Conservation (phyloP, 2,797 vertebrate species). For the Labeo calbasu region DNA sequence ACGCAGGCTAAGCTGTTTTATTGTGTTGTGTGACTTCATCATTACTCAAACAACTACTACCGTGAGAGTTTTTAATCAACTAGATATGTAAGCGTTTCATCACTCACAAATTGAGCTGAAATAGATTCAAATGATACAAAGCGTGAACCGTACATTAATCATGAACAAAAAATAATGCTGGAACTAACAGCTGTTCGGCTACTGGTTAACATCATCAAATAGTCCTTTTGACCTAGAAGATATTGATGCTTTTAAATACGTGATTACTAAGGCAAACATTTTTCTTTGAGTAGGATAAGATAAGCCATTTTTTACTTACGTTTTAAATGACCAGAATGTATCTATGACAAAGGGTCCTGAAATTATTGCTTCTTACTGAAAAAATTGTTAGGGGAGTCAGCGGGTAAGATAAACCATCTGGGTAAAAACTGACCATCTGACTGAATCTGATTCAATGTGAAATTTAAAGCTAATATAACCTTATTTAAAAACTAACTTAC, state of each 20-base stretch:
- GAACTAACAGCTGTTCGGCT: not conserved
- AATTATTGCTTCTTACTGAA: no score
- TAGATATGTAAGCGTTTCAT: not conserved
- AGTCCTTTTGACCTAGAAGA: not conserved
- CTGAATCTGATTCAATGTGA: no score
- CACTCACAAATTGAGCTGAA: not conserved
- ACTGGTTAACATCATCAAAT: not conserved
- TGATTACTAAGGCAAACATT: not conserved
- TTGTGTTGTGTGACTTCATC: constrained; percentile 31
- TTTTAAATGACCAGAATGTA: no score
- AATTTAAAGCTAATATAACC: no score
- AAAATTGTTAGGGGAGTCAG: no score
- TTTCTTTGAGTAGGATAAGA: not conserved
- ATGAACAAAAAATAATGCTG: not conserved
- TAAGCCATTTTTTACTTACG: no score
- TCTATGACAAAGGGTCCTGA: no score
- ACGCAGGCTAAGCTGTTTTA: constrained; percentile 13
- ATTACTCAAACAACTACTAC: constrained; percentile 30
- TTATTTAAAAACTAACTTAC: no score
- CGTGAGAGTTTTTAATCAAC: constrained; percentile 14
- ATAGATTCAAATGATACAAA: not conserved
- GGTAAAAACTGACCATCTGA: no score
- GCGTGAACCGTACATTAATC: not conserved
- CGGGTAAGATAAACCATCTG: no score
- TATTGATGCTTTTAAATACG: not conserved